Conservation (phyloP, 1,140 invertebrate genomes). For the Drosophila mauritiana region DNA sequence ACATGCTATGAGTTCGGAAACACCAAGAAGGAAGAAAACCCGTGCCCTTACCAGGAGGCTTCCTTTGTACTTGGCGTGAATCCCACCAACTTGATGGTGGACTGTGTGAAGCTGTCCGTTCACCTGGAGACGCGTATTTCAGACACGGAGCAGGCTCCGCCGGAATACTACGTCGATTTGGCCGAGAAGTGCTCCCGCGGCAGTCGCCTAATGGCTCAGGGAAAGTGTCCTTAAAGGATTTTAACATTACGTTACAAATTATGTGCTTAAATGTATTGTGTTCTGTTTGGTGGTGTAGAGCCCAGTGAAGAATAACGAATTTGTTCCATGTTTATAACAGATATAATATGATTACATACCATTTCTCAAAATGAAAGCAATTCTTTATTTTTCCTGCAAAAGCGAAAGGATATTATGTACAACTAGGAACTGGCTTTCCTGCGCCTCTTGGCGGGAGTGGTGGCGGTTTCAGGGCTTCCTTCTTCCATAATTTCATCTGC, state of each 20-base stretch:
- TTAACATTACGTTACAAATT: not conserved
- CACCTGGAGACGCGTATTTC: constrained; percentile 69
- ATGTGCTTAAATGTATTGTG: constrained; percentile 9
- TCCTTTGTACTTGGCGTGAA: constrained; percentile 85
- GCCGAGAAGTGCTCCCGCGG: constrained; percentile 70
- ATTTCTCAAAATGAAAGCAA: not conserved
- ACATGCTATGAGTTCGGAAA: constrained; percentile 85
- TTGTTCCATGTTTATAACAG: not conserved
- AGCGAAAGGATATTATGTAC: not conserved
- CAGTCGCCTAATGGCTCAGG: constrained; percentile 52
- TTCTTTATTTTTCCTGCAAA: too few species aligned
- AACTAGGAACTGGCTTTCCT: constrained; percentile 40
- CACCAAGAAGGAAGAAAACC: constrained; percentile 40
- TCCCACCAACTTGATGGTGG: constrained; percentile 84
- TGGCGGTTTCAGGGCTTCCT: not conserved
- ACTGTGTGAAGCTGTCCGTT: constrained; percentile 84
- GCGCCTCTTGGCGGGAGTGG: constrained; percentile 3
- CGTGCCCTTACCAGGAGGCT: constrained; percentile 83
- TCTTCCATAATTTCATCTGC: constrained; percentile 55
- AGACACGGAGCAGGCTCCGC: constrained; percentile 34
- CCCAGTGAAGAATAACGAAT: not conserved
- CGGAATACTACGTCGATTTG: constrained; percentile 63
- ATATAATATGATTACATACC: not conserved
- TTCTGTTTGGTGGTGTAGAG: constrained; percentile 9
- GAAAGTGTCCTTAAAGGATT: constrained; percentile 35